Evolutionary conservation across 2,797 vertebrate genomes (phyloP).

Genomic region (Chaetodon trifasciatus): DNA sequence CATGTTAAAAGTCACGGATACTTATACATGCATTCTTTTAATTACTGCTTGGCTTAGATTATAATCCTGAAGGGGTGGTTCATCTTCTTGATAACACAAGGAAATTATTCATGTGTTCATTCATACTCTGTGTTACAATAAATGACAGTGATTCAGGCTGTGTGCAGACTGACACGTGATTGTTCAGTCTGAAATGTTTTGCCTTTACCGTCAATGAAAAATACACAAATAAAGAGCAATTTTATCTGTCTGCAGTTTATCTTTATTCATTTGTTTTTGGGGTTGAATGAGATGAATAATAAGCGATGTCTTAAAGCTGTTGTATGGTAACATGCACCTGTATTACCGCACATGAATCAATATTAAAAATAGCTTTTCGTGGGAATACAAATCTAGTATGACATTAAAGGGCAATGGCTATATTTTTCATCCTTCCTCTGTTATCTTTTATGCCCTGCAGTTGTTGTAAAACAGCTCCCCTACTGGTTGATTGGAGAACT

Average conservation of each 20-base stretch:
- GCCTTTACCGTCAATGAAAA: slow-evolving; percentile 5
- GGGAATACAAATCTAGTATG: not conserved
- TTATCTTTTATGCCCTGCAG: slow-evolving; percentile 60
- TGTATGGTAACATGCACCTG: not conserved
- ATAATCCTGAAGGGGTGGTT: not conserved
- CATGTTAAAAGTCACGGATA: not conserved
- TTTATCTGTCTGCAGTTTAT: not conserved
- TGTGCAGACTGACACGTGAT: not conserved
- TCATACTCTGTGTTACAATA: not conserved
- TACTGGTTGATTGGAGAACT: slow-evolving; percentile 72
- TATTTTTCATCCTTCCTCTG: not conserved
- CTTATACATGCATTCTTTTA: not conserved
- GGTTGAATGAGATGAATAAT: not conserved
- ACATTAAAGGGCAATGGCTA: not conserved
- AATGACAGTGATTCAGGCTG: not conserved
- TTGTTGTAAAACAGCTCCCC: slow-evolving; percentile 81
- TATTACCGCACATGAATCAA: not conserved
- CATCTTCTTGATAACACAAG: not conserved
- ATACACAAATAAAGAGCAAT: not conserved
- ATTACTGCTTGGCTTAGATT: not conserved
- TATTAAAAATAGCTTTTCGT: not conserved
- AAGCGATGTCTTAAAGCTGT: not conserved
- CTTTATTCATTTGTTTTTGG: not conserved
- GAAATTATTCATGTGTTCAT: not conserved
- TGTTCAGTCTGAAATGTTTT: not conserved